Base-by-base conservation (phyloP, 2,113 vertebrate species). In the Lepisosteus oculatus region DNA sequence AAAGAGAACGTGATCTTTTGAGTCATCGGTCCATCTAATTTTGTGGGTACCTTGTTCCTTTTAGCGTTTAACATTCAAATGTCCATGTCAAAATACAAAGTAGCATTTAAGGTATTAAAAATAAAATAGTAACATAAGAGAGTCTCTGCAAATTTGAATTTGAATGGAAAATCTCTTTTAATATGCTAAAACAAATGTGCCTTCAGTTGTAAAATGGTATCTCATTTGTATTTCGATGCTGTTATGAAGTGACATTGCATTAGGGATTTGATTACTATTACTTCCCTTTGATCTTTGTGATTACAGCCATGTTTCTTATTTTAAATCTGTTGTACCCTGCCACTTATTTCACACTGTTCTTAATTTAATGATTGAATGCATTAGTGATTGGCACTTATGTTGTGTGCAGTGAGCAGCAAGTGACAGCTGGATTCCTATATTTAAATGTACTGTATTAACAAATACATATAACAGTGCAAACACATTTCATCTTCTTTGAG, bases 261-360 rank as follows among this genome's bases (percentile, higher is more conserved):
- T 57, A 72, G 77, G 73, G 78, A 79, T 77, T 61, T 43, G 41
- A 70, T 67, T 61, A 64, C 62, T 73, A 44, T 79, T 78, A 72
- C 76, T 73, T 62, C 5, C 45, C 71, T 83, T 79, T 83, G 74
- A 83, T 84, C 75, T 70, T 62, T 65, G 63, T 79, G 76, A 83
- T 78, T 76, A 72, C 74, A 78, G 74, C 74, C 68, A 62, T 72
- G 71, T 71, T 70, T 72, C 71, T 77, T 73, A 74, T 72, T 76
- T 69, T 68, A 66, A 70, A 77, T 75, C 71, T 61, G 66, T 45
- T 54, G 3, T 45, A 68, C 74, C 68, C 71, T 78, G 77, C 75
- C 78, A 75, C 56, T 73, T 76, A 65, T 7, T 78, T 79, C 17
- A 11, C 61, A 15, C 65, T 73, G 70, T 55, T 69, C 12, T 54